Evolutionary conservation across 2,888 invertebrate species (phyloP).

Genomic region (Liposcelis brunnea): DNA sequence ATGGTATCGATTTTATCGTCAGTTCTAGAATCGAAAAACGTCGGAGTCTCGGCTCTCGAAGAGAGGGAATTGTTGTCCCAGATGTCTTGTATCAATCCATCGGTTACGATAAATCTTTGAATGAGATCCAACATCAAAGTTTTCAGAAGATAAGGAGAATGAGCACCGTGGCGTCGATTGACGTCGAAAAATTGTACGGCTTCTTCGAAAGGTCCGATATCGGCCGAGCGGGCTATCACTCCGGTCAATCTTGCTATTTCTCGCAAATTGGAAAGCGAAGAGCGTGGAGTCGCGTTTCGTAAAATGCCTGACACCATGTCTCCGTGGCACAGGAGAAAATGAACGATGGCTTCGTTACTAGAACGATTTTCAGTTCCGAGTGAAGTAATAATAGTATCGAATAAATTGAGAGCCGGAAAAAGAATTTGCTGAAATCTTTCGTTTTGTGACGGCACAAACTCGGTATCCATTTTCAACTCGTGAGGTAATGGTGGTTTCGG

Average conservation of each 20-base stretch:
- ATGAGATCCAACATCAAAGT: slow-evolving; percentile 57
- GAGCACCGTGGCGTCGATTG: slow-evolving; percentile 11
- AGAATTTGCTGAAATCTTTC: slow-evolving; percentile 31
- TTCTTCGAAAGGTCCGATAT: slow-evolving; percentile 18
- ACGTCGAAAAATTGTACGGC: background rate
- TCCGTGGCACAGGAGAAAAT: slow-evolving; percentile 61
- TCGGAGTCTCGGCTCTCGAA: no score
- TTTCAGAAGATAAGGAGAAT: slow-evolving; percentile 40
- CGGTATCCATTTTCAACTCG: slow-evolving; percentile 15
- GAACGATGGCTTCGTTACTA: slow-evolving; percentile 32
- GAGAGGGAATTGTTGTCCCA: no score
- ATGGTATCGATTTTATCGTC: no score
- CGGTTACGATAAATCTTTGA: slow-evolving; percentile 44
- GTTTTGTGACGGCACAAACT: slow-evolving; percentile 11
- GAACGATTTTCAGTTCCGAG: slow-evolving; percentile 58
- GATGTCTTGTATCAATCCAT: slow-evolving; percentile 14
- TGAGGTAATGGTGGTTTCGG: slow-evolving; percentile 37
- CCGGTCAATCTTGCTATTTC: slow-evolving; percentile 64
- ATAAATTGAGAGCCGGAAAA: slow-evolving; percentile 62
- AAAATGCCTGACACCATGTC: slow-evolving; percentile 67
- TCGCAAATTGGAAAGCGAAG: slow-evolving; percentile 45
- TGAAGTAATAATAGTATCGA: slow-evolving; percentile 64
- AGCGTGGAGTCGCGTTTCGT: slow-evolving; percentile 45
- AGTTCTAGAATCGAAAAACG: no score
- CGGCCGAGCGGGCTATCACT: slow-evolving; percentile 50